phyloP scores from a whole-genome alignment of 2,113 vertebrate genomes.

The Epinephelus fuscoguttatus region DNA sequence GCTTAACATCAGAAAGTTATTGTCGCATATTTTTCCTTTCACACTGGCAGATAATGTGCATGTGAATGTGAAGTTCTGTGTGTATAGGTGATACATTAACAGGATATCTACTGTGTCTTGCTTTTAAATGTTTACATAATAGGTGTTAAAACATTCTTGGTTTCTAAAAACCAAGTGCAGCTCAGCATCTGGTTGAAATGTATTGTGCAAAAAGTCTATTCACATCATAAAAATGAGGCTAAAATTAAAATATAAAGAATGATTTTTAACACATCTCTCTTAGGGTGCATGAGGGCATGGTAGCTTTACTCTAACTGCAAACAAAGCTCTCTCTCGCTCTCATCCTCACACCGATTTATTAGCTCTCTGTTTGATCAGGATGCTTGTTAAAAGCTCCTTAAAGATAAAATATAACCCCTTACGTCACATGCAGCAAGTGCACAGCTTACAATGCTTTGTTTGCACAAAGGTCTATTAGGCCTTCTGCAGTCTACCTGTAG shows the following conservation, averaged over 20 bases:
- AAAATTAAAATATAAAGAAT: neutral
- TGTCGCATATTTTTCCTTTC: neutral
- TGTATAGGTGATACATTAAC: neutral
- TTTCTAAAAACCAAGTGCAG: neutral
- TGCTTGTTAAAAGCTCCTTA: constrained; percentile 41
- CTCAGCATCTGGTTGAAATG: neutral
- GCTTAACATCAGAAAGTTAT: neutral
- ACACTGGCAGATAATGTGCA: neutral
- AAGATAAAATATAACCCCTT: constrained; percentile 9
- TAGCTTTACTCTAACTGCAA: neutral
- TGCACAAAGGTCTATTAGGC: constrained; percentile 15
- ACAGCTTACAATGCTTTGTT: neutral
- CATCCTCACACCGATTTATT: constrained; percentile 10
- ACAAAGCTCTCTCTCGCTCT: constrained; percentile 17
- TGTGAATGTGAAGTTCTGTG: neutral
- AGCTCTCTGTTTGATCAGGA: constrained; percentile 36
- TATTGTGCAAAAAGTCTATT: constrained; percentile 10
- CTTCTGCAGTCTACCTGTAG: constrained; percentile 1
- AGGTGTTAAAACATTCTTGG: neutral
- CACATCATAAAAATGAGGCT: constrained; percentile 22
- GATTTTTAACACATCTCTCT: constrained; percentile 1
- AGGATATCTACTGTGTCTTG: neutral
- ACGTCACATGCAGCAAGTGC: constrained; percentile 21
- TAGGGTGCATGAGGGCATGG: neutral
- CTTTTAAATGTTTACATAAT: constrained; percentile 15